Evolutionary conservation across 2,113 vertebrate species (phyloP), one percentile per base, ranked within the genome.

Genomic region (Gymnogyps californianus): DNA sequence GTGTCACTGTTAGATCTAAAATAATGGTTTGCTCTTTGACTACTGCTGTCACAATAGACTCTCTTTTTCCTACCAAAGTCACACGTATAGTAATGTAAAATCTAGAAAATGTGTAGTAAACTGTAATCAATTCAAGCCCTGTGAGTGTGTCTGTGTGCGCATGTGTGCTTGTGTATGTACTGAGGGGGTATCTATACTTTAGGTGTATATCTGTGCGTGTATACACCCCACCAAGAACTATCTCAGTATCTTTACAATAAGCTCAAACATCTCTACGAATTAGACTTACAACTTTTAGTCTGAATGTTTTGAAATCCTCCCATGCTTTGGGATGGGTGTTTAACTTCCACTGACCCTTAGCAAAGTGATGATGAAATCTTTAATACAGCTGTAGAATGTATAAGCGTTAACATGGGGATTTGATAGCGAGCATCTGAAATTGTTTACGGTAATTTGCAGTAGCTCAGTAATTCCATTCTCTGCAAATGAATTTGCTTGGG

Each of bases 1-100:
- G 97, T 98, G 98, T 98, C 98, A 98, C 98, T 98, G 92, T 98
- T 94, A 90, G 97, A 97, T 97, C 94, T 98, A 47, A 38, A 98
- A 98, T 98, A 57, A 83, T 57, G 89, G 31, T 42, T 95, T 59
- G 82, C 70, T 61, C 91, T 89, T 75, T n/a, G 40, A 44, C 40
- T 67, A 9, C 24, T 15, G n/a, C 87, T 22, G 47, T 59, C 74
- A 93, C 96, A 89, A 86, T 87, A 32, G 93, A 61, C 64, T 69
- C 46, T 69, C 46, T 31, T 78, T n/a, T 51, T 13, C 59, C 36
- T 65, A 6, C 87, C 42, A 1, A 57, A 92, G 77, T 67, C 86
- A 18, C 86, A 6, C 62, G 93, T 65, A 44, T 57, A 87, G 95
- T 18, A 72, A 66, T 18, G 66, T 65, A 44, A 91, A 90, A 76